Base-by-base conservation (phyloP, 1,140 invertebrate species). In the Euura lappo region DNA sequence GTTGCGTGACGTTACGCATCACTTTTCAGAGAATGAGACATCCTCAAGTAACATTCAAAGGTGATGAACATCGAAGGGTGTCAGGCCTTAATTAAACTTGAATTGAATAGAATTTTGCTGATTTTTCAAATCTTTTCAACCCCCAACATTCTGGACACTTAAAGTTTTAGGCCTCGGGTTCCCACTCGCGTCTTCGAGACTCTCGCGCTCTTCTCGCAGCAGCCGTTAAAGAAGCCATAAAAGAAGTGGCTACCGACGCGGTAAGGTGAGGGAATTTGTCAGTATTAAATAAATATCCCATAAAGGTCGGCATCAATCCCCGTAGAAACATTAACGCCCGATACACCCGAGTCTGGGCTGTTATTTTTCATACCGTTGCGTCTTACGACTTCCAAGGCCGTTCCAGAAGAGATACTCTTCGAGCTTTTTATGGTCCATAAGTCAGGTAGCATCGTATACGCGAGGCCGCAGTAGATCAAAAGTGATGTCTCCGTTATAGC, bases 241-340 rank as follows among this genome's bases (percentile, higher is more conserved):
- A 84, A 83, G 80, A 81, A 76, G 77, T 73, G 74, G 74, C 43
- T 69, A 43, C 44, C 67, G 67, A 42, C 67, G 28, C 44, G 67
- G 67, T 8, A 44, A 46, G 45, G 69, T 70, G 8, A 13, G 78
- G 80, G 80, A 86, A 87, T 87, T 87, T 87, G 86, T 87, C 85
- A 85, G 85, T 85, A 86, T 87, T 87, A 87, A 86, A 87, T 87
- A 86, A 88, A 86, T 86, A 86, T 86, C 81, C 82, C 85, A 87
- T 87, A 86, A 87, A 87, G 79, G 79, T 75, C 75, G 76, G 83
- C 84, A 87, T 87, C 84, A 84, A 87, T 87, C 81, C 81, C 80
- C 73, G 80, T 78, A 75, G 80, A 82, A 82, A 79, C 84, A 87
- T 87, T 87, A 87, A 86, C 85, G 84, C 81, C 80, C 84, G 82